Percentiles rank a stretch among this genome's conserved stretches.
Evolutionary conservation across 2,113 vertebrate species (phyloP).

Genomic region (Zosterops japonicus): DNA sequence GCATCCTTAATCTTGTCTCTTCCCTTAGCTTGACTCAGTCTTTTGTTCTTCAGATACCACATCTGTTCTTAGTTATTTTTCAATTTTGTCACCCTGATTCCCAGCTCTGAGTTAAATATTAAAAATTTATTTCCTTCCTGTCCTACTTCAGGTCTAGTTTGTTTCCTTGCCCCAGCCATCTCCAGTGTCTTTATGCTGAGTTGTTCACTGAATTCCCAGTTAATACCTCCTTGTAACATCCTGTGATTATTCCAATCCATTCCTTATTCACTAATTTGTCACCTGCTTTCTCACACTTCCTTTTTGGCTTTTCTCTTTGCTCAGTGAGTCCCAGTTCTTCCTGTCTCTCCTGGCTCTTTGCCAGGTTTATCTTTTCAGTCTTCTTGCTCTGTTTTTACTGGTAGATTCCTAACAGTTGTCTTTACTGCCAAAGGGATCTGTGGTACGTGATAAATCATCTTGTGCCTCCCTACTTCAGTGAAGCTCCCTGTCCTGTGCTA

Average conservation of each 20-base stretch:
- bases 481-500: background rate
- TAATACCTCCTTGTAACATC: background rate
- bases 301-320: background rate
- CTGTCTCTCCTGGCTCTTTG: background rate
- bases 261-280: background rate
- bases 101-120: background rate
- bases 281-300: background rate
- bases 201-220: background rate
- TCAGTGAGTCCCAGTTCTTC: background rate
- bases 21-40: background rate
- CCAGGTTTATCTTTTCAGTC: background rate
- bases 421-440: background rate
- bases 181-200: background rate
- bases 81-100: background rate
- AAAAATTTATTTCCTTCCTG: constrained; percentile 12
- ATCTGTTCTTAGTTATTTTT: constrained; percentile 2
- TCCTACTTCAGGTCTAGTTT: background rate
- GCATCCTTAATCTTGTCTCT: background rate
- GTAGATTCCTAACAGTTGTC: background rate
- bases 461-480: background rate
- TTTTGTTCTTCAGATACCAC: background rate
- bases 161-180: background rate
- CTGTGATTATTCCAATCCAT: background rate
- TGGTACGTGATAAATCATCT: background rate
- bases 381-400: background rate